Evolutionary conservation across 2,797 vertebrate species (phyloP), one percentile per base, ranked within the genome.

Genomic region (Toxotes lorentzi): DNA sequence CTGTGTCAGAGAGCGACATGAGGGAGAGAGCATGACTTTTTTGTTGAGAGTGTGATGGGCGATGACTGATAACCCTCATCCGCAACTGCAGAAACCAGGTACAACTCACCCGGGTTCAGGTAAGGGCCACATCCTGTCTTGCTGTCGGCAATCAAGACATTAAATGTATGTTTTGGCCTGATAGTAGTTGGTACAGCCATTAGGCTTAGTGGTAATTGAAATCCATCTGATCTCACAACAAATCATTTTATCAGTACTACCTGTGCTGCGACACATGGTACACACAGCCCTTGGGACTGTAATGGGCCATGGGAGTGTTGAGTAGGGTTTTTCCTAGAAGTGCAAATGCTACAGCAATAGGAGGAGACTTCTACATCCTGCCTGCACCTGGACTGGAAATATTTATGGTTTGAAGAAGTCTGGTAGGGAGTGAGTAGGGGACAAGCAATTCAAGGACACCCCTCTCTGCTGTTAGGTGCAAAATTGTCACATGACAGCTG

Each of bases 261-360:
- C 24, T 66, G 38, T 53, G 17, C 51, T 7, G 5, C 32, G 19
- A 63, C n/a, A 74, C 78, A 14, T 50, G 32, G 41, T 35, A 43
- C 34, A 43, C 9, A 43, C n/a, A 43, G 12, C 8, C 12, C 47
- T 10, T 61, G 23, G 40, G 21, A 23, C 16, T 60, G 40, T 43
- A 47, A 40, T 21, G 7, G 35, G 7, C 1, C 19, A 68, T 17
- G 35, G 27, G 23, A 67, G 32, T 34, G 27, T 48, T 4, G 23
- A 56, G 48, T 48, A 48, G 14, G 1, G 45, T 5, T 1, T 54
- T 59, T 64, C 53, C 32, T 69, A 16, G 35, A 73, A n/a, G 40
- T 43, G 24, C 53, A 66, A 47, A 30, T 54, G 23, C 24, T 53
- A 32, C 47, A 77, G 13, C 38, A 53, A 12, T 16, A 34, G 16